A percentile compares a stretch with the other conserved stretches of the same genome.
phyloP scores from a whole-genome alignment of 1,140 invertebrate species.

The Drosophila truncata region DNA sequence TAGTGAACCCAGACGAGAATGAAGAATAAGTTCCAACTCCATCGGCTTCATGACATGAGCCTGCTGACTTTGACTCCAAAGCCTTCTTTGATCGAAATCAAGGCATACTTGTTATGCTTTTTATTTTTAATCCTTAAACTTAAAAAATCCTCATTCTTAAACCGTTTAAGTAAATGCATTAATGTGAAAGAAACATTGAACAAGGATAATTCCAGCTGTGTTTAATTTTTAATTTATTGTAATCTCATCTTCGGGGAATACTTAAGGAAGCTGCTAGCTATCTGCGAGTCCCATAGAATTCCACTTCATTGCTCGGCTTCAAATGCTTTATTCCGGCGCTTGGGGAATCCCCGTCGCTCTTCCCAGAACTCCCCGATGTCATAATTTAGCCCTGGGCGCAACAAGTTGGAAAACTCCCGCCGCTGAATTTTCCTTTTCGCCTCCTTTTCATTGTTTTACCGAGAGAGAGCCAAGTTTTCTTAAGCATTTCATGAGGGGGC shows the following conservation, averaged over 20 bases:
- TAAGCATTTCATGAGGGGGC: constrained; percentile 39
- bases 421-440: constrained; percentile 22
- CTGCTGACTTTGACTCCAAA: not conserved
- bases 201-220: not conserved
- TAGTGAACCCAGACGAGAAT: constrained; percentile 43
- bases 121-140: not conserved
- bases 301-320: constrained; percentile 58
- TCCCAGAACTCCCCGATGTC: constrained; percentile 23
- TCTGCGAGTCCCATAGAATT: constrained; percentile 53
- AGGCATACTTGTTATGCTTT: not conserved
- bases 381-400: constrained; percentile 58
- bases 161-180: not conserved
- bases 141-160: not conserved
- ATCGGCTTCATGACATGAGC: not conserved
- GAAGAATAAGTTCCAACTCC: not conserved
- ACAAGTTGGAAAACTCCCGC: constrained; percentile 46
- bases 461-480: constrained; percentile 28
- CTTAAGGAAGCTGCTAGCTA: not conserved
- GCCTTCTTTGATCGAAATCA: constrained; percentile 3
- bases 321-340: constrained; percentile 44
- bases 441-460: constrained; percentile 37
- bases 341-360: constrained; percentile 14
- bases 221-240: constrained; percentile 5
- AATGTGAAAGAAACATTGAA: not conserved
- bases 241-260: not conserved